Base-by-base conservation (phyloP, 2,113 vertebrate genomes). In the Centrocercus urophasianus region DNA sequence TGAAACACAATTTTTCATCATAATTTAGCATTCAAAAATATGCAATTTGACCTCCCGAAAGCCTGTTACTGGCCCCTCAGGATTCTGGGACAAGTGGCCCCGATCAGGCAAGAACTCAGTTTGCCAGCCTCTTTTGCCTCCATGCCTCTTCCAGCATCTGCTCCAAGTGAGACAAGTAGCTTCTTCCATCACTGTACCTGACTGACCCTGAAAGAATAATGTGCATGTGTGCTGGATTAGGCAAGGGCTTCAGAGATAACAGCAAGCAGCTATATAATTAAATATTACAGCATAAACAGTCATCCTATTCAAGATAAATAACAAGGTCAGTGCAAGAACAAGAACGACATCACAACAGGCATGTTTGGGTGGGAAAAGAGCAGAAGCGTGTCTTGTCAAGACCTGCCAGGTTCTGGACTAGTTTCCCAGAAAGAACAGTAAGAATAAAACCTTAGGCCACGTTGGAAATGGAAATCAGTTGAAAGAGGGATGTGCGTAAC, bases 151-250 rank as follows among this genome's bases (percentile, higher is more conserved):
- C 42, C 7, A 2, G 2, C 21, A 54, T 3, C 76, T 0, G 0
- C 14, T 34, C 54, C 75, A 36, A 48, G 45, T 0, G 2, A 85
- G 38, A 42, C 50, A 45, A 57, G 28, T 0, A 0, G 63, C 66
- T 89, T 25, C 36, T 50, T 88, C 80, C 15, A 64, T 47, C 32
- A 8, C 47, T 56, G 57, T 83, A 52, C 42, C 36, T 27, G 30
- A 34, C 34, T 21, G 38, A 74, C 61, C 50, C 65, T 38, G 30
- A 43, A n/a, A 54, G 66, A 86, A 42, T 2, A 54, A 47, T 27
- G 21, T 21, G 73, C 28, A 34, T 40, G 21, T 21, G 48, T 9
- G 3, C n/a, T 36, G 57, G 10, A 16, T 67, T n/a, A 90, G 76
- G 42, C 36, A 65, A 32, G 52, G 36, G 15, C 75, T 85, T 73